Evolutionary conservation across 2,113 vertebrate species (phyloP).

Genomic region (Petrocephalus zakoni): DNA sequence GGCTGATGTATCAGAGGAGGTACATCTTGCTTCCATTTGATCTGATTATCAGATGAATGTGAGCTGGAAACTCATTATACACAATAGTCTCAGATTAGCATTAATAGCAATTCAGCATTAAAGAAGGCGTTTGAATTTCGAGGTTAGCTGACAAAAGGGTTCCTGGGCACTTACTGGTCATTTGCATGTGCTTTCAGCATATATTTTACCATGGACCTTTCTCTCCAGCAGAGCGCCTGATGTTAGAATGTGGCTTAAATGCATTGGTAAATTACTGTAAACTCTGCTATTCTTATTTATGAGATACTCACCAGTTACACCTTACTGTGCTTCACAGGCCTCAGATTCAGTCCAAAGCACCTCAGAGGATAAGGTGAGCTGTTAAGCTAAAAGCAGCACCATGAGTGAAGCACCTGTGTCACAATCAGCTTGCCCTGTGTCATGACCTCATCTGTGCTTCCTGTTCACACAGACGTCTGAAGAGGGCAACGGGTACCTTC

Average conservation of each 20-base stretch:
- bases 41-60: not conserved
- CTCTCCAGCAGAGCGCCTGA: too few relatives aligned
- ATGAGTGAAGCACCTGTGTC: not conserved
- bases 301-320: not conserved
- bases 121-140: not conserved
- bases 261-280: not conserved
- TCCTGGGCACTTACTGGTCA: not conserved
- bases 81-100: not conserved
- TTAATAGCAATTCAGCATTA: not conserved
- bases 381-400: not conserved
- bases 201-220: not conserved
- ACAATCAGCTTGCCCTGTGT: not conserved
- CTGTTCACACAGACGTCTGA: constrained; percentile 9
- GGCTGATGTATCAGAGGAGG: not conserved
- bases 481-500: constrained; percentile 6
- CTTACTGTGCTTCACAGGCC: constrained; percentile 7
- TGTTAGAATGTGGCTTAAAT: not conserved
- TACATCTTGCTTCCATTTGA: not conserved
- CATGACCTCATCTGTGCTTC: not conserved
- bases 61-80: not conserved
- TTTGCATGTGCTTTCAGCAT: not conserved
- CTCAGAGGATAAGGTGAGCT: constrained; percentile 18
- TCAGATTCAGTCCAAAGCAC: constrained; percentile 17
- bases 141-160: not conserved
- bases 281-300: not conserved